phyloP scores from a whole-genome alignment of 2,888 invertebrate genomes.

The Lasioglossum marginatum region DNA sequence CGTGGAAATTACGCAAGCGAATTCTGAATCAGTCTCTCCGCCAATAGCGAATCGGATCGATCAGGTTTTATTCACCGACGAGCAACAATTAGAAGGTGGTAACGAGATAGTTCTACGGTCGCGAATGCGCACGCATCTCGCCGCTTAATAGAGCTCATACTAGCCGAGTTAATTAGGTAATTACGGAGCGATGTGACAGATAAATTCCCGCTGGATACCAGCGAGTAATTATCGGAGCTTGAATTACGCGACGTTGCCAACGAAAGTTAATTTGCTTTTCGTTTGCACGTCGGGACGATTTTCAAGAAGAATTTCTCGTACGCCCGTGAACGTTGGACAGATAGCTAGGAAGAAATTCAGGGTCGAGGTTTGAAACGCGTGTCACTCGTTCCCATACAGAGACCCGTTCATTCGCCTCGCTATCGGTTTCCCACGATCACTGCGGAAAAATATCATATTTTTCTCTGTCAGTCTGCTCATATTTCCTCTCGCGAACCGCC shows the following conservation, averaged over 20 bases:
- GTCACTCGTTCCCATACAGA: slow-evolving; percentile 39
- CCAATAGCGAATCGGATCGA: neutral
- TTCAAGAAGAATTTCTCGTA: slow-evolving; percentile 51
- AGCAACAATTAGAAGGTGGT: slow-evolving; percentile 10
- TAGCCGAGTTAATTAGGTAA: slow-evolving; percentile 21
- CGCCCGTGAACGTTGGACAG: slow-evolving; percentile 44
- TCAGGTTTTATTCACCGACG: neutral
- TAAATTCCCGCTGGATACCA: slow-evolving; percentile 40
- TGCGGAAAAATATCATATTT: neutral
- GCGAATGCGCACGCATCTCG: neutral
- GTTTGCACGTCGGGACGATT: neutral
- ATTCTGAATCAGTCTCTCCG: slow-evolving; percentile 41
- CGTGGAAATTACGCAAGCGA: slow-evolving; percentile 55
- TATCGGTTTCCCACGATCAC: slow-evolving; percentile 39
- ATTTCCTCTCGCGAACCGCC: neutral
- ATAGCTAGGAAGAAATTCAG: slow-evolving; percentile 52
- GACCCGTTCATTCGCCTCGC: slow-evolving; percentile 30
- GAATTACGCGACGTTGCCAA: slow-evolving; percentile 3
- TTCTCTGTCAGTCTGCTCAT: neutral
- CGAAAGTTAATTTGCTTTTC: slow-evolving; percentile 22
- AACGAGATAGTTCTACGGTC: neutral
- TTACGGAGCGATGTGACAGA: slow-evolving; percentile 8
- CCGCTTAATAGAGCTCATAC: neutral
- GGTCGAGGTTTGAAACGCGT: slow-evolving; percentile 60
- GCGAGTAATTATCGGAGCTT: slow-evolving; percentile 25